phyloP scores from a whole-genome alignment of 2,113 vertebrate genomes.

The Cavia porcellus region DNA sequence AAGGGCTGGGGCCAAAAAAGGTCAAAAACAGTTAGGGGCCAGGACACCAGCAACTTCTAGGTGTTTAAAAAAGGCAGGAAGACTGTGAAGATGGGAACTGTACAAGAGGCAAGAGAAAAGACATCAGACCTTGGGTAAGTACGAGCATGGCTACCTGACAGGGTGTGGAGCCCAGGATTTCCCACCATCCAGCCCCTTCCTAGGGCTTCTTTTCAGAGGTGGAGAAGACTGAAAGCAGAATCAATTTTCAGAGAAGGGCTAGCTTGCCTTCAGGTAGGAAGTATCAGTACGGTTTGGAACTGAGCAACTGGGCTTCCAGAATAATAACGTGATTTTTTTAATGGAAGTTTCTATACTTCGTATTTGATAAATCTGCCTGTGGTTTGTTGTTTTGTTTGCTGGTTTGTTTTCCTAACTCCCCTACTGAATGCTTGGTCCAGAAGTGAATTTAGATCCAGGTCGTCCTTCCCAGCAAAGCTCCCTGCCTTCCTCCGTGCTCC shows the following conservation, averaged over 20 bases:
- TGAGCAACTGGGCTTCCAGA: background rate
- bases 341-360: background rate
- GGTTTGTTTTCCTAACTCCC: background rate
- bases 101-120: slow-evolving; percentile 39
- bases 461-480: background rate
- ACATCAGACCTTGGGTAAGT: slow-evolving; percentile 59
- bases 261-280: background rate
- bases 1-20: slow-evolving; percentile 33
- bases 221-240: background rate
- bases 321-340: background rate
- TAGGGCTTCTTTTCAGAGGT: background rate
- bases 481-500: background rate
- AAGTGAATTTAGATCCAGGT: background rate
- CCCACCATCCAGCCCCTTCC: background rate
- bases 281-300: background rate
- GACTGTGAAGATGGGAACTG: slow-evolving; percentile 69
- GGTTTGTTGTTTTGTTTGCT: background rate
- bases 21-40: background rate
- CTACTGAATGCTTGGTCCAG: slow-evolving; percentile 6
- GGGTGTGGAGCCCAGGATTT: background rate
- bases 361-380: background rate
- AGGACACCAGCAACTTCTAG: background rate
- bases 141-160: background rate
- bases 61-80: background rate
- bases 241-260: background rate